Percentiles rank a stretch among this genome's conserved stretches.
phyloP scores from a whole-genome alignment of 1,140 invertebrate genomes.

The Drosophila novamexicana region DNA sequence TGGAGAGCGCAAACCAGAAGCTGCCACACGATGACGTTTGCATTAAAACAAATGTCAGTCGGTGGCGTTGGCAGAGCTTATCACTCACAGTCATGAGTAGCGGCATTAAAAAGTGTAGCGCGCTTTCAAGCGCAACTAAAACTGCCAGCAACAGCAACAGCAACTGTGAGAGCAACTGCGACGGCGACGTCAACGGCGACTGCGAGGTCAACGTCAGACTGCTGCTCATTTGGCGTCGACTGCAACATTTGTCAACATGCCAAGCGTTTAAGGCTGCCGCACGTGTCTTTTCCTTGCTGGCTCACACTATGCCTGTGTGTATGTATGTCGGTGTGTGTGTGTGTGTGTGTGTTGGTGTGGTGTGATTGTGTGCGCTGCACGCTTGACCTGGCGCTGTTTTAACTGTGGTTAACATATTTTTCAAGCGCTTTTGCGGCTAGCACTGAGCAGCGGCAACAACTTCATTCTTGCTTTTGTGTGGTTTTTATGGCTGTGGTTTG shows the following conservation, averaged over 20 bases:
- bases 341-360: slow-evolving; percentile 15
- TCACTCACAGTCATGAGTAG: slow-evolving; percentile 61
- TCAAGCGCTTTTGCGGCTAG: slow-evolving; percentile 79
- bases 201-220: slow-evolving; percentile 58
- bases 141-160: slow-evolving; percentile 54
- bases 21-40: slow-evolving; percentile 65
- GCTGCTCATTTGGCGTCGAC: slow-evolving; percentile 74
- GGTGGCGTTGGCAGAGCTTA: slow-evolving; percentile 57
- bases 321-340: slow-evolving; percentile 2
- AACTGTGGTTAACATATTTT: slow-evolving; percentile 83
- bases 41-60: slow-evolving; percentile 79
- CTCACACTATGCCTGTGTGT: background rate
- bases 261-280: slow-evolving; percentile 71
- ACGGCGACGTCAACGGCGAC: slow-evolving; percentile 24
- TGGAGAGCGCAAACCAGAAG: slow-evolving; percentile 10
- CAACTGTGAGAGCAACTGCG: background rate
- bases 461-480: slow-evolving; percentile 82
- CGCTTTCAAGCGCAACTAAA: slow-evolving; percentile 77
- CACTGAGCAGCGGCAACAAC: slow-evolving; percentile 73
- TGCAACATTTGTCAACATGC: slow-evolving; percentile 81
- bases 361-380: slow-evolving; percentile 48
- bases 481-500: slow-evolving; percentile 79
- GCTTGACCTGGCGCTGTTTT: slow-evolving; percentile 82
- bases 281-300: slow-evolving; percentile 21
- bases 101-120: slow-evolving; percentile 71